phyloP scores from a whole-genome alignment of 2,113 vertebrate genomes.

The Dromaius novaehollandiae region DNA sequence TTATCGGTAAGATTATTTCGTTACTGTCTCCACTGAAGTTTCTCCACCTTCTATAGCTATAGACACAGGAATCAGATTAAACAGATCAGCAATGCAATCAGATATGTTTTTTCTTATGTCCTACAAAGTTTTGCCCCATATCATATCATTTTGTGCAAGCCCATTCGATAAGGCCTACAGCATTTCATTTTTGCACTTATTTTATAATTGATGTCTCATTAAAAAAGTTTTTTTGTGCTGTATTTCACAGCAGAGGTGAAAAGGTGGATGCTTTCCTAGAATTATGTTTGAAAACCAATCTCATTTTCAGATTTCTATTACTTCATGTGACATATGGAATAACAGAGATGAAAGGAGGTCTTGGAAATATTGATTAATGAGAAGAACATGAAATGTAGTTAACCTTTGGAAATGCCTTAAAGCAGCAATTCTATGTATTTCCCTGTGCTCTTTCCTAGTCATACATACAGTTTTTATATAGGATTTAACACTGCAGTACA shows the following conservation, averaged over 20 bases:
- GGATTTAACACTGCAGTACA: neutral
- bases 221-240: neutral
- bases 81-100: too few relatives aligned
- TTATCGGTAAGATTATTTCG: neutral
- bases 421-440: neutral
- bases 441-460: neutral
- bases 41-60: neutral
- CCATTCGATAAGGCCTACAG: neutral
- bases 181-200: neutral
- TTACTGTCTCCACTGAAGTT: too few relatives aligned
- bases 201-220: neutral
- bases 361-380: constrained; percentile 13
- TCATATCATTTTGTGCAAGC: neutral
- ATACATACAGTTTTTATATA: neutral
- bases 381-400: neutral
- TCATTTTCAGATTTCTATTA: neutral
- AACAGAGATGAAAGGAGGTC: neutral
- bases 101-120: neutral
- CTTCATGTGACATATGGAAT: neutral
- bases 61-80: neutral
- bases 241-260: neutral
- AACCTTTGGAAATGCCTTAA: neutral
- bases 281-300: neutral
- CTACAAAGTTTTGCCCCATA: neutral
- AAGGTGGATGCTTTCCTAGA: neutral